Evolutionary conservation across 2,797 vertebrate genomes (phyloP).

Genomic region (Iguana delicatissima): DNA sequence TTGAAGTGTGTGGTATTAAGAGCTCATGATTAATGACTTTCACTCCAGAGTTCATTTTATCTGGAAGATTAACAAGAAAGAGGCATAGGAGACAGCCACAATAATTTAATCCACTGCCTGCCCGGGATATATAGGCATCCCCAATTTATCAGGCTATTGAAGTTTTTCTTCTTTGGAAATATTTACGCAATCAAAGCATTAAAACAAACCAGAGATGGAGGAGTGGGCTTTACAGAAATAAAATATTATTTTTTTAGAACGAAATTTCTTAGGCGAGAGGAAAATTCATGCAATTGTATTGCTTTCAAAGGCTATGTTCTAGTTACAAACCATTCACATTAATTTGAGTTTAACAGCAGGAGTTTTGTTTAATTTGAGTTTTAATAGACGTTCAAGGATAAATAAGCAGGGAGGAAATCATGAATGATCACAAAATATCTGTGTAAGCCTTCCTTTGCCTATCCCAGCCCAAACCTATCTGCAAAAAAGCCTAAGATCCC

Average conservation of each 20-base stretch:
- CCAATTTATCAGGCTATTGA: constrained; percentile 72
- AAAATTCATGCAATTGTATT: constrained; percentile 53
- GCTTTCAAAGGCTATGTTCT: constrained; percentile 71
- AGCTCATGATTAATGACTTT: constrained; percentile 69
- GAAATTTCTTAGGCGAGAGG: constrained; percentile 33
- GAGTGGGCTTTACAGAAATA: constrained; percentile 69
- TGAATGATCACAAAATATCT: constrained; percentile 53
- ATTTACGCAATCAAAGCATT: constrained; percentile 71
- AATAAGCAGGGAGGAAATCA: constrained; percentile 49
- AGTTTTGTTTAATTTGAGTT: constrained; percentile 76
- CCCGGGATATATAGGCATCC: constrained; percentile 51
- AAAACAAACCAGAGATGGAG: constrained; percentile 63
- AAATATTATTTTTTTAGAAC: constrained; percentile 70
- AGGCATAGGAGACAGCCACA: constrained; percentile 64
- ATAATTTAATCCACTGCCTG: constrained; percentile 67
- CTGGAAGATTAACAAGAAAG: constrained; percentile 70
- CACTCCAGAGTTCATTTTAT: constrained; percentile 68
- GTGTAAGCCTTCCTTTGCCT: constrained; percentile 45
- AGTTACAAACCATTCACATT: constrained; percentile 68
- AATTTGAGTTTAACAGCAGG: constrained; percentile 71
- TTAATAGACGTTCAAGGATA: constrained; percentile 71
- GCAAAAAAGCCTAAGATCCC: constrained; percentile 54
- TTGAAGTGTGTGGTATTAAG: constrained; percentile 72
- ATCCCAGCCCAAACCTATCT: constrained; percentile 54
- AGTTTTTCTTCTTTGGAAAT: constrained; percentile 73